Conservation (phyloP, 1,140 invertebrate species). For the Gonatopus flavifemur region DNA sequence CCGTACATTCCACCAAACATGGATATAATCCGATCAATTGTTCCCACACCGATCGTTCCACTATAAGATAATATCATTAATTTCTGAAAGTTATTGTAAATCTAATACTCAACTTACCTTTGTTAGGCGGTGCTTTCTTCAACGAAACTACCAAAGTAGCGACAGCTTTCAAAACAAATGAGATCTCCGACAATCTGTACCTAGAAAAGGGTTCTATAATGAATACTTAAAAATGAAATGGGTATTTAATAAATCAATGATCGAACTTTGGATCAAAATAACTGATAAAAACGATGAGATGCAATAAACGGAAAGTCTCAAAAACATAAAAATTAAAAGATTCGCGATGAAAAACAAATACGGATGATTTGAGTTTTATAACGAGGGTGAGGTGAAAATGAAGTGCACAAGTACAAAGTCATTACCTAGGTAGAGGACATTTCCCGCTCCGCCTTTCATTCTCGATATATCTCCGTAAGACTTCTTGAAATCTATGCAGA, state of each 20-base stretch:
- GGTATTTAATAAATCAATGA: neutral
- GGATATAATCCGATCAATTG: conserved; percentile 91
- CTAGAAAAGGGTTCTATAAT: conserved; percentile 61
- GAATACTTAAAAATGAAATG: conserved; percentile 30
- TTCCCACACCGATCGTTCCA: conserved; percentile 87
- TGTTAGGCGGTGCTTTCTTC: conserved; percentile 85
- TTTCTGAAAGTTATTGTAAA: neutral
- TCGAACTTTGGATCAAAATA: neutral
- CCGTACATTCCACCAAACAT: conserved; percentile 85
- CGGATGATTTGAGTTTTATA: too few relatives aligned
- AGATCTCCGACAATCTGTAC: conserved; percentile 92
- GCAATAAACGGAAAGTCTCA: neutral
- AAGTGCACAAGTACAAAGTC: conserved; percentile 13
- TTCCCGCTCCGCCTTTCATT: conserved; percentile 88
- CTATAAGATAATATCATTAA: conserved; percentile 61
- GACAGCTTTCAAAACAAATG: conserved; percentile 94
- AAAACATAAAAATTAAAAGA: too few relatives aligned
- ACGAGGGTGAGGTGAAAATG: too few relatives aligned
- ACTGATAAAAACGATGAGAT: conserved; percentile 5
- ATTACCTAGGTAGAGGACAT: conserved; percentile 84
- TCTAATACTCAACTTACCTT: conserved; percentile 63
- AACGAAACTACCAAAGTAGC: conserved; percentile 89
- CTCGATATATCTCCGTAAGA: conserved; percentile 84
- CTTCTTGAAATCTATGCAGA: conserved; percentile 90
- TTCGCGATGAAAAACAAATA: too few relatives aligned